These are phyloP conservation scores for Anguilla japonica DNA, from an alignment of 2,113 vertebrate species.

Conservation along the genomic window DNA sequence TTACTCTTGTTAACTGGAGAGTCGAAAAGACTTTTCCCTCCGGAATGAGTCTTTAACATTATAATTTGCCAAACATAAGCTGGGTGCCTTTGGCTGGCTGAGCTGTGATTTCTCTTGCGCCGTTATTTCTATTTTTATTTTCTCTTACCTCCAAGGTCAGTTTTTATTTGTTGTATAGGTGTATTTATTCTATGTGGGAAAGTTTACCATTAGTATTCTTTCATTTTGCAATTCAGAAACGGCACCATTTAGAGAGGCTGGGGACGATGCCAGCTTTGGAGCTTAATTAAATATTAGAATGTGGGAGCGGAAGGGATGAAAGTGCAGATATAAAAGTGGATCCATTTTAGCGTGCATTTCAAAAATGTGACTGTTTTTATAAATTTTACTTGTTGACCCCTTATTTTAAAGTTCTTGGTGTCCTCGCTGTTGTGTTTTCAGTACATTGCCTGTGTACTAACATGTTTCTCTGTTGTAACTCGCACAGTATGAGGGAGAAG, in stretches of 20 bases:
- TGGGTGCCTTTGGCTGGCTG: neutral
- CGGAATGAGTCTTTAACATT: neutral
- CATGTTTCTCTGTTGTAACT: slow-evolving; percentile 72
- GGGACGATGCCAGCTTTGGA: neutral
- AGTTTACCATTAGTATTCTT: neutral
- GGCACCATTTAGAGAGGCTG: neutral
- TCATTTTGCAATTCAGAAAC: neutral
- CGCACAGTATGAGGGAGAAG: slow-evolving; percentile 90
- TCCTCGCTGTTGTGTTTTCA: slow-evolving; percentile 18
- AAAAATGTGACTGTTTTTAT: no score
- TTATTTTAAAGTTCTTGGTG: neutral
- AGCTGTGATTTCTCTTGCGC: neutral
- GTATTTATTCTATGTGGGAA: neutral
- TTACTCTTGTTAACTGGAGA: neutral
- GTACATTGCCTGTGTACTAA: slow-evolving; percentile 40
- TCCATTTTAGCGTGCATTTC: no score
- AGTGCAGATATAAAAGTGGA: neutral
- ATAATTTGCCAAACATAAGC: neutral
- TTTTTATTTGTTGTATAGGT: neutral
- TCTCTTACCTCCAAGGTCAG: neutral
- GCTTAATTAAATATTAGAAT: neutral
- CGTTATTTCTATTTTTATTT: neutral
- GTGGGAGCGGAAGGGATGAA: neutral
- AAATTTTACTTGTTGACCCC: no score
- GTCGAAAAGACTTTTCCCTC: neutral